Base-by-base conservation (phyloP, 2,797 vertebrate species). In the Pygocentrus nattereri region DNA sequence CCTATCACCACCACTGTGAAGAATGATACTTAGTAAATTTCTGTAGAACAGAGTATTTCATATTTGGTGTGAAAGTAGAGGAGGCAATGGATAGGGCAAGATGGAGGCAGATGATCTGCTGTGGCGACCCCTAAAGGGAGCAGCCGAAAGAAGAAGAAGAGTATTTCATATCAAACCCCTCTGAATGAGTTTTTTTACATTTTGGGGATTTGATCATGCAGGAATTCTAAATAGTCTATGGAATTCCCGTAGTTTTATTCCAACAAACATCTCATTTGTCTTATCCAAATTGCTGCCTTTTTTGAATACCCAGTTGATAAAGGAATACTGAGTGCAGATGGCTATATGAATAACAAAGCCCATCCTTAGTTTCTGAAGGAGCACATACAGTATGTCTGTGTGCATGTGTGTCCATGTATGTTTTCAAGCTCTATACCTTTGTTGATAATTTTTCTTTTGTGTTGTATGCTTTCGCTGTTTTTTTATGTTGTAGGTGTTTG, bases 391-490 rank as follows among this genome's bases (percentile, higher is more conserved):
- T 44, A 12, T 89, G 92, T 91, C 94, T 91, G 91, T 86, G 88
- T 84, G 93, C 93, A 91, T 90, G 81, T 87, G 90, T 83, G 74
- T 91, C 85, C 77, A 87, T 92, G 81, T 89, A 87, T 94, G 83
- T 95, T 87, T 94, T 76, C 84, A 92, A 87, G 74, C 93, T 95
- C 94, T 92, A 93, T 16, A 7, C n/a, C 16, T 83, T 64, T 30
- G 47, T 59, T 21, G 31, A 50, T 82, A 3, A 18, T 69, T 62
- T 56, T 38, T 47, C 56, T n/a, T 59, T 30, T 58, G 19, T 74
- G 62, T 6, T 30, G 52, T n/a, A 31, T 19, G 47, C n/a, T 41
- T 16, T 5, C 78, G 82, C 89, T 87, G n/a, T 58, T 23, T n/a
- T n/a, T 91, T 92, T 94, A 82, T 79, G 82, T 72, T 85, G 21